Evolutionary conservation across 2,113 vertebrate genomes (phyloP).

Genomic region (Eulemur macaco): DNA sequence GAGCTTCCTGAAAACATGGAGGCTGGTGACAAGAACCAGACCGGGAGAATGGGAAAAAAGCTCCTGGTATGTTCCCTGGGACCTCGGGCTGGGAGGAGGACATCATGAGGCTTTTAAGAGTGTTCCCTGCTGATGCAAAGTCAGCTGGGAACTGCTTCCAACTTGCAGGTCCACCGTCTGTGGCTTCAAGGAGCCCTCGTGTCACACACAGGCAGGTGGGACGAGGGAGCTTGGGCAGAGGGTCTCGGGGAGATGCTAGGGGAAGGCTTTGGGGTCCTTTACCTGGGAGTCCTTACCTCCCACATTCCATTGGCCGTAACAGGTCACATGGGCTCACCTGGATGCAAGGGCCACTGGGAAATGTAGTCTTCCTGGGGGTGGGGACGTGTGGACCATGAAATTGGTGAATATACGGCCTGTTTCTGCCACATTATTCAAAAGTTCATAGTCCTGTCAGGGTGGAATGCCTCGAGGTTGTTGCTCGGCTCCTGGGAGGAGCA

Average conservation of each 20-base stretch:
- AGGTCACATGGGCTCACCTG: not conserved
- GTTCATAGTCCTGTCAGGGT: not conserved
- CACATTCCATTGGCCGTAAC: not conserved
- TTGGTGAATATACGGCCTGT: not conserved
- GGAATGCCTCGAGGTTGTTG: not conserved
- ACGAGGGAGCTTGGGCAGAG: not conserved
- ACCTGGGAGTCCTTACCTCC: not conserved
- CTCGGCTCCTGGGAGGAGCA: not conserved
- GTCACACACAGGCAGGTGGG: not conserved
- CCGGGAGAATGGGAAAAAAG: not conserved
- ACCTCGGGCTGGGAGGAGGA: not conserved
- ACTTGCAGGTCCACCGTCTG: not conserved
- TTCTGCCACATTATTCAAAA: not conserved
- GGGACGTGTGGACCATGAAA: not conserved
- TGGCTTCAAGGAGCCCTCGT: not conserved
- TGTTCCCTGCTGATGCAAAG: not conserved
- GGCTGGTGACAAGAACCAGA: not conserved
- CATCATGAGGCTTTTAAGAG: not conserved
- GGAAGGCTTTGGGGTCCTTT: not conserved
- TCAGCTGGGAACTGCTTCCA: not conserved
- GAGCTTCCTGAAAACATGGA: not conserved
- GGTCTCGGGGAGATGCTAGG: not conserved
- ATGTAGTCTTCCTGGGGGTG: not conserved
- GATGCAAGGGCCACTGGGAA: not conserved
- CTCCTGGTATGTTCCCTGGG: not conserved